These are phyloP conservation scores for Nesoenas mayeri DNA, from an alignment of 2,113 vertebrate species.

Conservation along the genomic window DNA sequence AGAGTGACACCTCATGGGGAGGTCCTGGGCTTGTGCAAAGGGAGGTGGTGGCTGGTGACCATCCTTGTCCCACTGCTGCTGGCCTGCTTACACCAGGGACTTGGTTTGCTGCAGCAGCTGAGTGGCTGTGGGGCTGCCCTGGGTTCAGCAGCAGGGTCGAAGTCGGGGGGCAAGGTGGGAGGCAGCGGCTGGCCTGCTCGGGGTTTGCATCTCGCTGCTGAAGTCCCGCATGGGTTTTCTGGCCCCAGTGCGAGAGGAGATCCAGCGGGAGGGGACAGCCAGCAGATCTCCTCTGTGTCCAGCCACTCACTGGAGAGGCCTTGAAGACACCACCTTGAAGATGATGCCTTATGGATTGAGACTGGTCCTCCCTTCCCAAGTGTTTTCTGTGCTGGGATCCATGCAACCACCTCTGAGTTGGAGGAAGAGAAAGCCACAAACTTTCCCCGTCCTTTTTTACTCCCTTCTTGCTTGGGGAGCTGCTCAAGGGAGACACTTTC, in stretches of 20 bases:
- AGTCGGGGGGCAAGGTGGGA: neutral
- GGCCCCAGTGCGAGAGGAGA: neutral
- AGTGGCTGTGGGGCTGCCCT: accelerated
- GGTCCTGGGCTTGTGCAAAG: neutral
- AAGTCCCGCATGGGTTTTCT: neutral
- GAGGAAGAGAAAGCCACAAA: neutral
- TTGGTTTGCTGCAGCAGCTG: neutral
- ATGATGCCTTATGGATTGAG: neutral
- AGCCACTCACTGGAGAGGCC: neutral
- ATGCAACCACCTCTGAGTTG: neutral
- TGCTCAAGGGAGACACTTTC: neutral
- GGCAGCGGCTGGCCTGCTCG: accelerated
- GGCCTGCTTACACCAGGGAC: neutral
- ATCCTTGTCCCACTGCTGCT: neutral
- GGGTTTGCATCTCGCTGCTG: accelerated
- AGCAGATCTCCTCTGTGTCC: neutral
- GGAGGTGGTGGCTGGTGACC: accelerated
- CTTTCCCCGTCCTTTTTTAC: neutral
- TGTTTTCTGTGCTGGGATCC: neutral
- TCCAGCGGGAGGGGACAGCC: neutral
- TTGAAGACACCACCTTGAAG: neutral
- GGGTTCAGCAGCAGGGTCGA: no score
- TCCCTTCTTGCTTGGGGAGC: neutral
- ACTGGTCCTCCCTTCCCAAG: neutral
- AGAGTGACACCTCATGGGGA: neutral